Evolutionary conservation across 1,140 invertebrate genomes (phyloP).

Genomic region (Drosophila fuyamai): DNA sequence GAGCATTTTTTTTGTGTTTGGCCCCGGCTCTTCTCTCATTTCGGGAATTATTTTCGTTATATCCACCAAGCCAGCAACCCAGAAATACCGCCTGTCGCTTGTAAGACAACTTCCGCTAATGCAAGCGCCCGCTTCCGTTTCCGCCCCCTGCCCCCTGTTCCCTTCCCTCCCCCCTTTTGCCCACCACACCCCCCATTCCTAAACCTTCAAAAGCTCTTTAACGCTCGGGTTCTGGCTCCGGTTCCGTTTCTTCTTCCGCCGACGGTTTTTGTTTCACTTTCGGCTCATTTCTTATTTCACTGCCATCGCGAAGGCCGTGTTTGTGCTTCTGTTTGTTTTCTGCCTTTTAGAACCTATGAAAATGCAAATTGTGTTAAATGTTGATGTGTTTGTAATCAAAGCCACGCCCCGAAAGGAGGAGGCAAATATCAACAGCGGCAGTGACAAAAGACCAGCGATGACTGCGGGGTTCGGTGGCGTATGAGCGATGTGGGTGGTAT

Average conservation of each 20-base stretch:
- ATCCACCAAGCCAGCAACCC: not conserved
- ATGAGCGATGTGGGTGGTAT: not conserved
- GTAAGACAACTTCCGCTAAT: constrained; percentile 67
- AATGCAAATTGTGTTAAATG: constrained; percentile 73
- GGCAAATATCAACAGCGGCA: constrained; percentile 26
- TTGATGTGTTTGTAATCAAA: constrained; percentile 65
- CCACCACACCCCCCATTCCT: not conserved
- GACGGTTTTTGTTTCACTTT: constrained; percentile 54
- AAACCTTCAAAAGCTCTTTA: not conserved
- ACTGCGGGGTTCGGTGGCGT: not conserved
- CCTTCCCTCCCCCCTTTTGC: not conserved
- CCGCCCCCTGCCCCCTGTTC: constrained; percentile 4
- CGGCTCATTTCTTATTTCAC: constrained; percentile 41
- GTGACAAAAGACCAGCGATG: constrained; percentile 19
- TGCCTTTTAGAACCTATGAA: constrained; percentile 62
- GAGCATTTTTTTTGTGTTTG: constrained; percentile 16
- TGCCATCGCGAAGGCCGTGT: not conserved
- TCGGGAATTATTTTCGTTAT: constrained; percentile 41
- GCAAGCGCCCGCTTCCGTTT: constrained; percentile 67
- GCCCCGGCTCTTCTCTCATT: constrained; percentile 7
- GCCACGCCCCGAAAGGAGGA: constrained; percentile 9
- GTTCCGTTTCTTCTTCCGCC: not conserved
- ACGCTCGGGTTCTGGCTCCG: constrained; percentile 6
- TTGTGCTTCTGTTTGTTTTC: constrained; percentile 28
- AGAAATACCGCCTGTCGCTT: constrained; percentile 29